Evolutionary conservation across 2,888 invertebrate genomes (phyloP).

Genomic region (Hypomecis punctinalis): DNA sequence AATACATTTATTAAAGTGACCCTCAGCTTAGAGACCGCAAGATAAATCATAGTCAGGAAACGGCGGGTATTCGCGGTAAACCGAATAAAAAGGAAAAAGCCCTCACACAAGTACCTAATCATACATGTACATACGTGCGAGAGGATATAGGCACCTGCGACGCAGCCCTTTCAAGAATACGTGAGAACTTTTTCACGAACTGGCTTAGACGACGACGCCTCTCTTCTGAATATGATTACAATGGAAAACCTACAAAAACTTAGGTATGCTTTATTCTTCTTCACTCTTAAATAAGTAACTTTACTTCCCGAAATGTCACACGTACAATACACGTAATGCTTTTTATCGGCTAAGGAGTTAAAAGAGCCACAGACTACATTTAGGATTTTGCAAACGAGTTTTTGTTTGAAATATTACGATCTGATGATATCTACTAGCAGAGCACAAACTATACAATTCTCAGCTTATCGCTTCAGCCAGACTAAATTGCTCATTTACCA

Average conservation of each 20-base stretch:
- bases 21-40: slow-evolving; percentile 76
- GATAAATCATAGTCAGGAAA: slow-evolving; percentile 83
- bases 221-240: slow-evolving; percentile 31
- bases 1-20: slow-evolving; percentile 84
- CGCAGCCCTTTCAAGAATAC: slow-evolving; percentile 27
- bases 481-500: slow-evolving; percentile 43
- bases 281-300: too few species aligned
- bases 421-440: neutral
- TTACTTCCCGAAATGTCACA: too few species aligned
- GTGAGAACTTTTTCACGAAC: slow-evolving; percentile 27
- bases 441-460: slow-evolving; percentile 23
- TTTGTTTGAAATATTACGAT: too few species aligned
- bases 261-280: neutral
- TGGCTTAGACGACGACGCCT: slow-evolving; percentile 18
- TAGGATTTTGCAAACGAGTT: too few species aligned
- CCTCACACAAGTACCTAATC: slow-evolving; percentile 55
- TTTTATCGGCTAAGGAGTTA: too few species aligned
- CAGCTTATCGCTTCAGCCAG: slow-evolving; percentile 25
- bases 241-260: slow-evolving; percentile 14
- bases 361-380: too few species aligned
- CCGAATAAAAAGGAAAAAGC: slow-evolving; percentile 71
- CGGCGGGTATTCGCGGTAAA: slow-evolving; percentile 71
- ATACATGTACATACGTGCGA: slow-evolving; percentile 33
- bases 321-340: too few species aligned
- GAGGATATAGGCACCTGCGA: slow-evolving; percentile 35